phyloP scores from a whole-genome alignment of 2,113 vertebrate species.

The Salvelinus sp. region DNA sequence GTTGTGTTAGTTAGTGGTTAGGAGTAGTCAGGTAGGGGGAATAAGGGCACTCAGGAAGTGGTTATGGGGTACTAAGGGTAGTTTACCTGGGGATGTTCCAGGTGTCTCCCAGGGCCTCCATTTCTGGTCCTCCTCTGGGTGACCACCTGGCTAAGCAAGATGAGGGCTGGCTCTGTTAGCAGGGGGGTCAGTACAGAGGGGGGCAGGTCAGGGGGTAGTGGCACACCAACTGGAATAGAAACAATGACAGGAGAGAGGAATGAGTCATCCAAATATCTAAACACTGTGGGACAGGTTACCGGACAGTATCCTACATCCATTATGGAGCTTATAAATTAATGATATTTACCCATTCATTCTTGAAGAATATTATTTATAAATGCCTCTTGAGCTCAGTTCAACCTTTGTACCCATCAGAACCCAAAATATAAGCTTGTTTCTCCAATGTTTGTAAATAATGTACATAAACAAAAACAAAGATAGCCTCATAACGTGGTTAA shows the following conservation, averaged over 20 bases:
- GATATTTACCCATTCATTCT: no score
- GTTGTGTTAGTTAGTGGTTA: no score
- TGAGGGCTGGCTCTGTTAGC: constrained; percentile 63
- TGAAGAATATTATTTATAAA: no score
- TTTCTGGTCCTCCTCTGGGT: constrained; percentile 30
- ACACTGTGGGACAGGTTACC: neutral
- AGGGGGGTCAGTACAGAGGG: constrained; percentile 61
- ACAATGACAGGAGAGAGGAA: neutral
- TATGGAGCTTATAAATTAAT: neutral
- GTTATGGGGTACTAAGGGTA: neutral
- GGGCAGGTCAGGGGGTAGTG: constrained; percentile 58
- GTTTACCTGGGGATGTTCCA: constrained; percentile 74
- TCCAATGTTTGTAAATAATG: no score
- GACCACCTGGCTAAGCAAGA: constrained; percentile 63
- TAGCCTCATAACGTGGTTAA: no score
- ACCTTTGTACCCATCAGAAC: no score
- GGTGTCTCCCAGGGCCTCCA: constrained; percentile 71
- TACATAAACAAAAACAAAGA: no score
- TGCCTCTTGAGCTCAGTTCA: no score
- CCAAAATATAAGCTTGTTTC: no score
- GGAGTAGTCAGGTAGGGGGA: neutral
- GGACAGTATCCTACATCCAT: neutral
- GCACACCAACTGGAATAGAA: constrained; percentile 33
- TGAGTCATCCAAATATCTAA: neutral
- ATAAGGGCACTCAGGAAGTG: neutral